Base-by-base conservation (phyloP, 2,797 vertebrate genomes). In the Arnoldichthys spilopterus region DNA sequence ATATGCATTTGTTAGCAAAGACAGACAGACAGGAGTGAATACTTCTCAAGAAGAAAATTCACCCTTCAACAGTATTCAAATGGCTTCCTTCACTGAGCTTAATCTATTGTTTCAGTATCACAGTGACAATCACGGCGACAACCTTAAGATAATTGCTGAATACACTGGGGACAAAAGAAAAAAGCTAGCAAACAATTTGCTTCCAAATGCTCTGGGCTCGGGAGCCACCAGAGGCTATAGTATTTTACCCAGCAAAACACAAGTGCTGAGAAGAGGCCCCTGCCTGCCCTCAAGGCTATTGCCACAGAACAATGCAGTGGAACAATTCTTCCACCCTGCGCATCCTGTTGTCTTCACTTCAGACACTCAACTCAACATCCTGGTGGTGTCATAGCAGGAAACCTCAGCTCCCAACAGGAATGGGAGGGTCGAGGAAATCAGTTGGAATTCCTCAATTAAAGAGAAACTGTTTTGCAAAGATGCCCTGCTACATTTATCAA, bases 341-440 rank as follows among this genome's bases (percentile, higher is more conserved):
- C 84, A 82, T 85, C 87, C 87, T 86, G 84, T 82, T 85, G 80
- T 84, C 82, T 74, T 70, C 82, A 84, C 82, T 71, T 76, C 76
- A 79, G 78, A 84, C 78, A 79, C 74, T 78, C 79, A 72, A 51
- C 53, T 69, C 72, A 16, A 83, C 80, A 84, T 83, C 86, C 81
- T 82, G 79, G 70, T 76, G 74, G 51, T 69, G 80, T 84, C 58
- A 75, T 71, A 75, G 47, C 84, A 87, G 85, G 83, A 86, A 88
- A 77, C 53, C 49, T 66, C 12, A 72, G 28, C 76, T 87, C 62
- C 83, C 74, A 79, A 72, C 79, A 86, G 87, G 87, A 85, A 84
- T 20, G 69, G 77, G 81, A 76, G 79, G 66, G 75, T 59, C 6
- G 37, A 78, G 74, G 68, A 81, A 75, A 82, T 78, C 84, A 66